A percentile compares a stretch with the other conserved stretches of the same genome.
Conservation (phyloP, 2,797 vertebrate genomes). For the Eurystomus glaucurus region DNA sequence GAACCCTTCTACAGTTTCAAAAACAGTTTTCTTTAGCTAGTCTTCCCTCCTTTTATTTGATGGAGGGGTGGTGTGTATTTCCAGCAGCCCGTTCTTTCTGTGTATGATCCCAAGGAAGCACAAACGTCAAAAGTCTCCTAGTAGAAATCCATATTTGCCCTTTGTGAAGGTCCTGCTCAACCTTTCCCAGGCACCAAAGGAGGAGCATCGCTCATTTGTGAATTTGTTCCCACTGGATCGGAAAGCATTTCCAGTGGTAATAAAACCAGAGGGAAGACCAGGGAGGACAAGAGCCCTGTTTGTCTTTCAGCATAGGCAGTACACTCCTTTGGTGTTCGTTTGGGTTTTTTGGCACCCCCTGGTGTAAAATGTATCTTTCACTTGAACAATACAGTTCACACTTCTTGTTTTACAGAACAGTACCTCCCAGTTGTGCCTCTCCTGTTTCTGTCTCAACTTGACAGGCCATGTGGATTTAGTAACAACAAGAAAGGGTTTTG, state of each 20-base stretch:
- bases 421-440: background rate
- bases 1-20: background rate
- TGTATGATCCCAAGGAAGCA: conserved; percentile 45
- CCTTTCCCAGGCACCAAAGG: background rate
- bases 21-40: background rate
- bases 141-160: background rate
- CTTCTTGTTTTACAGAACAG: background rate
- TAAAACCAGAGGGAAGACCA: background rate
- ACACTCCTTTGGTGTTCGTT: background rate
- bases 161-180: background rate
- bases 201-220: background rate
- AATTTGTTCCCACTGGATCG: background rate
- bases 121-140: conserved; percentile 18
- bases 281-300: background rate
- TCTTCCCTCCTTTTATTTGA: conserved; percentile 28
- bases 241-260: background rate
- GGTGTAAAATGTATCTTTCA: background rate
- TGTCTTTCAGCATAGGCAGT: background rate
- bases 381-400: background rate
- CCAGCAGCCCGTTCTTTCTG: background rate
- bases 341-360: background rate
- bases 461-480: background rate
- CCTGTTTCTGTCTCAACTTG: background rate
- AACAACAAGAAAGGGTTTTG: background rate
- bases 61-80: conserved; percentile 31